Evolutionary conservation across 2,888 invertebrate genomes (phyloP).

Genomic region (Cyaniris semiargus): DNA sequence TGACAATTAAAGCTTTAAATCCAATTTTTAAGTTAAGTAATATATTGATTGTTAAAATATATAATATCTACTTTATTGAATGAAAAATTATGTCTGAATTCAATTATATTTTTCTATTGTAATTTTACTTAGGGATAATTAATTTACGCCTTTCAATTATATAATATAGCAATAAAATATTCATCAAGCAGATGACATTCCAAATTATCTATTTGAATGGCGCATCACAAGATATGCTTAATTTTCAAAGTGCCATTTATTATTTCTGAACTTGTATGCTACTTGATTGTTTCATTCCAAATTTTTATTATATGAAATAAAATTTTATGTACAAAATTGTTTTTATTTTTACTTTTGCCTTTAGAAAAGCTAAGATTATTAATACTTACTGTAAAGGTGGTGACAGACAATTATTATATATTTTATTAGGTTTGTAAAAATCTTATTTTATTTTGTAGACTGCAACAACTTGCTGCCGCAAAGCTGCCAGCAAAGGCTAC

Average conservation of each 20-base stretch:
- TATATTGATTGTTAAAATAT: conserved; percentile 35
- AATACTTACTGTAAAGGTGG: no score
- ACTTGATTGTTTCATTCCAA: conserved; percentile 36
- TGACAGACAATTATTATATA: no score
- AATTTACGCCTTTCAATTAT: conserved; percentile 15
- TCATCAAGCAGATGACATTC: conserved; percentile 30
- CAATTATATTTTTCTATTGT: conserved; percentile 37
- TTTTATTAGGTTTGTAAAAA: no score
- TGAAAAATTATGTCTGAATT: conserved; percentile 47
- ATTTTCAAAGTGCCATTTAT: conserved; percentile 34
- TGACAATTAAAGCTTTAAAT: conserved; percentile 44
- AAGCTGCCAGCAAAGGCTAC: no score
- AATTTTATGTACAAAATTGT: conserved; percentile 20
- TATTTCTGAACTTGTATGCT: not conserved
- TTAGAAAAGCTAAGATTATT: not conserved
- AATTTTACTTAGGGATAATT: conserved; percentile 16
- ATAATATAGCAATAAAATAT: conserved; percentile 9
- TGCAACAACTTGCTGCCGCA: no score
- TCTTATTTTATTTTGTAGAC: no score
- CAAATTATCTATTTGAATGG: conserved; percentile 27
- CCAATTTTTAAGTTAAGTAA: conserved; percentile 42
- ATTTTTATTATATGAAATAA: conserved; percentile 38
- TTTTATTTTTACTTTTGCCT: not conserved
- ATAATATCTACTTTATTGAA: conserved; percentile 38
- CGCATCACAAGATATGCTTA: conserved; percentile 7